Evolutionary conservation across 2,113 vertebrate species (phyloP), one percentile per base, ranked within the genome.

Genomic region (Limnothrissa miodon): DNA sequence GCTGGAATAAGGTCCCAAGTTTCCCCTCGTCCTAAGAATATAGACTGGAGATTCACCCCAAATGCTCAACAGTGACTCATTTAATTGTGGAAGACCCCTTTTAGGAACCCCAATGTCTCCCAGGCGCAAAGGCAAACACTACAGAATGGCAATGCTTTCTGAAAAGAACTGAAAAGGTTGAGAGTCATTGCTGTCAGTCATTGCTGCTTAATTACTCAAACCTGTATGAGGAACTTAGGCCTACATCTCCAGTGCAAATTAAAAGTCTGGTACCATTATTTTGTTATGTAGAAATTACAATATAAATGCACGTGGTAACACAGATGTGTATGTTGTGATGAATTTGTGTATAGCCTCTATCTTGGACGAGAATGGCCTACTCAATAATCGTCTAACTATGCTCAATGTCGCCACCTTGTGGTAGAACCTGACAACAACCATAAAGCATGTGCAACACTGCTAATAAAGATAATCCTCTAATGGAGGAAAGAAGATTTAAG

Each of bases 131-230:
- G 89, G 86, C 88, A 89, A 81, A 85, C 88, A 90, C 90, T 89
- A 90, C 90, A 90, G 91, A 93, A 90, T 92, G 90, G 91, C 90
- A 90, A 89, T 86, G 89, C 90, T 88, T 87, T 88, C 89, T 92
- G 92, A 78, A 85, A 89, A 82, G 80, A 80, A 80, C 87, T 86
- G 78, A 84, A 84, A 87, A 89, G 81, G 88, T 78, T 80, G 78
- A 45, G 44, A 80, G n/a, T 80, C 78, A 45, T 59, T 70, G 39
- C 82, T 19, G 39, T 11, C 25, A 51, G 53, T 29, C 23, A n/a
- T n/a, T n/a, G n/a, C 83, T 82, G 33, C 39, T 42, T 39, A 85
- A 88, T 39, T 79, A 8, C 11, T 25, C 59, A 29, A 33, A 29
- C 2, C 25, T 66, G n/a, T 13, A 23, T 23, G 46, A 13, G 0